Conservation (phyloP, 92 coral and sea anemone genomes). For the Blastomussa wellsi region DNA sequence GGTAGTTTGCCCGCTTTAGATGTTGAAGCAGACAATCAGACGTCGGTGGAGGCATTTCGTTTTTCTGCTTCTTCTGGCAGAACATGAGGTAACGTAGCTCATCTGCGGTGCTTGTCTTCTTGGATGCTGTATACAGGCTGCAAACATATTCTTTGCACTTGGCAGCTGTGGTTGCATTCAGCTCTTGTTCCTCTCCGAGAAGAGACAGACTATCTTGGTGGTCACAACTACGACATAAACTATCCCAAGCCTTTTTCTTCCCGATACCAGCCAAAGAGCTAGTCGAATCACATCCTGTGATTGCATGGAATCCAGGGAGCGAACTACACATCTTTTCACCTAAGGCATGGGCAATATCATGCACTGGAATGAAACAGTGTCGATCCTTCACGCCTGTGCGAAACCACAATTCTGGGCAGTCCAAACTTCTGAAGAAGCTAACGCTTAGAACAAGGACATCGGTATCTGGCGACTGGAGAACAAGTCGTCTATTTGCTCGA, state of each 20-base stretch:
- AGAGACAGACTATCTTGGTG: conserved; percentile 41
- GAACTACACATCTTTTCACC: conserved; percentile 37
- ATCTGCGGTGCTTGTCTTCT: conserved; percentile 47
- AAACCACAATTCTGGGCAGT: conserved; percentile 55
- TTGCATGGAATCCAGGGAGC: conserved; percentile 64
- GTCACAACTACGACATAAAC: conserved; percentile 30
- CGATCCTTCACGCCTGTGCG: conserved; percentile 51
- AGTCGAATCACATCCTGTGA: conserved; percentile 70
- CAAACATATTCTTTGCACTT: conserved; percentile 43
- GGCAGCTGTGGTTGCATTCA: conserved; percentile 36
- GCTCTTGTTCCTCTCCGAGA: conserved; percentile 34
- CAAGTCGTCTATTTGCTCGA: conserved; percentile 33
- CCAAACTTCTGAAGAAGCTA: conserved; percentile 37
- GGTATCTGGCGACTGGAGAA: conserved; percentile 61
- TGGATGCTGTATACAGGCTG: conserved; percentile 44
- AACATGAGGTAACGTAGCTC: conserved; percentile 41
- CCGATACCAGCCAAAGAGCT: conserved; percentile 59
- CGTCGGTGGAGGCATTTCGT: conserved; percentile 62
- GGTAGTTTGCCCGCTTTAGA: conserved; percentile 48
- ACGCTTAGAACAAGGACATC: conserved; percentile 51
- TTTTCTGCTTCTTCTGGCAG: conserved; percentile 55
- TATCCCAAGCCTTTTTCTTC: conserved; percentile 64
- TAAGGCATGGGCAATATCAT: conserved; percentile 45
- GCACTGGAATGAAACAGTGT: conserved; percentile 60
- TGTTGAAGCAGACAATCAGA: conserved; percentile 59